Percentiles rank a stretch among this genome's conserved stretches.
These are phyloP conservation scores for Eristalis pertinax DNA, from an alignment of 2,888 invertebrate species.

Conservation along the genomic window DNA sequence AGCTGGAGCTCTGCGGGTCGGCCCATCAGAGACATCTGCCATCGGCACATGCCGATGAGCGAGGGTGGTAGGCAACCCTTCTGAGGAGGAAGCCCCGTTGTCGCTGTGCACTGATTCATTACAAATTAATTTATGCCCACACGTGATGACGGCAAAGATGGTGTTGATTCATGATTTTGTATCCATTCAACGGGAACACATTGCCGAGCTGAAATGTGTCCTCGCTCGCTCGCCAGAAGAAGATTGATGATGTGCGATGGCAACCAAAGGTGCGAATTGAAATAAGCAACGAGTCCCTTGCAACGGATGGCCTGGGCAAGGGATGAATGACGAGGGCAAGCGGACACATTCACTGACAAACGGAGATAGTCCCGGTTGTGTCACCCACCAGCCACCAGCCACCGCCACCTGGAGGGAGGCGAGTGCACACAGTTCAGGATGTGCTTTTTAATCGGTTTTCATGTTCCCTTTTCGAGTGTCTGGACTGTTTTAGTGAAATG, in stretches of 20 bases:
- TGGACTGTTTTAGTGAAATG: conserved; percentile 13
- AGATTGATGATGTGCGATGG: conserved; percentile 34
- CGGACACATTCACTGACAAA: not conserved
- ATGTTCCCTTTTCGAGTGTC: conserved; percentile 9
- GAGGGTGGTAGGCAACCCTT: not conserved
- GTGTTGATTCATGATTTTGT: conserved; percentile 7
- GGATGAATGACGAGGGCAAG: not conserved
- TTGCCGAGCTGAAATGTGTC: not conserved
- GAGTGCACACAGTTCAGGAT: not conserved
- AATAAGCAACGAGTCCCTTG: not conserved
- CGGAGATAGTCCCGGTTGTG: not conserved
- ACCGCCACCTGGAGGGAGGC: not conserved
- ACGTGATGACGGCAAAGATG: conserved; percentile 9
- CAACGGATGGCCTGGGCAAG: not conserved
- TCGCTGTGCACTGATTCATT: conserved; percentile 22
- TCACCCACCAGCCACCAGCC: not conserved
- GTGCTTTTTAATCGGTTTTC: conserved; percentile 33
- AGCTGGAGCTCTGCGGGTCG: not conserved
- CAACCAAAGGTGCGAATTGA: conserved; percentile 7
- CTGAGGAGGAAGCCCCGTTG: not conserved
- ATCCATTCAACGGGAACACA: not conserved
- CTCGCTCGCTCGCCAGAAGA: not conserved
- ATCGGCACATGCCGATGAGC: not conserved
- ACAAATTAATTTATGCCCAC: conserved; percentile 32
- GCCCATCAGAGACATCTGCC: not conserved